Evolutionary conservation across 2,888 invertebrate genomes (phyloP), one percentile per base, ranked within the genome.

Genomic region (Serripes groenlandicus): DNA sequence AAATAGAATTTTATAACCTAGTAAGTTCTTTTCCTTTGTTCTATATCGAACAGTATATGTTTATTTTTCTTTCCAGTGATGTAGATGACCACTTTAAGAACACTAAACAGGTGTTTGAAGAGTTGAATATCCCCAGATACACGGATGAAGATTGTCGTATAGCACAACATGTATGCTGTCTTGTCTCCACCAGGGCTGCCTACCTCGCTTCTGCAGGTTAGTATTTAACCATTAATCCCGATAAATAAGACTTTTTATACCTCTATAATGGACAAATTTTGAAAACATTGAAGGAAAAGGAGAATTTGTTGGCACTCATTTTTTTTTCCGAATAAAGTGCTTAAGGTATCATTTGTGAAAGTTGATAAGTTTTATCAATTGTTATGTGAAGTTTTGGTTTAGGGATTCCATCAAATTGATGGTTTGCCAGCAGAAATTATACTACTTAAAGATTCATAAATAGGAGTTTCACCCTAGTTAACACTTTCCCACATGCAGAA

Each of bases 131-230:
- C 71, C 92, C 94, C 23, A 89, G 93, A 74, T 97, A 97, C 69
- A 96, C 97, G 9, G 97, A 98, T 89, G 97, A 97, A 88, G 99
- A 99, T 95, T 99, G 98, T 95, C 97, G 97, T 83, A 97, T 97
- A 92, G 97, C 99, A 15, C 96, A 99, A 77, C 97, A 97, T 95
- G 97, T 99, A 81, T 99, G 99, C 95, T 97, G 98, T 93, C 96
- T 97, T 88, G 97, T 99, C 28, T 98, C 99, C 66, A 96, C 97
- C 90, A 96, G 99, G 90, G 99, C 99, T 1, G 99, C 99, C 3
- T 97, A 98, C 95, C 96, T 99, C 37, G 97, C 98, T n/a, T 98
- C 98, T 0, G 98, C 98, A 74, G 98, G 98, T 95, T 87, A 49
- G 49, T 58, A 35, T 26, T 4, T 18, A 64, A 5, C 2, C 49